A percentile compares a stretch with the other conserved stretches of the same genome.
These are phyloP conservation scores for Cynocephalus volans DNA, from an alignment of 2,113 vertebrate species.

Conservation along the genomic window DNA sequence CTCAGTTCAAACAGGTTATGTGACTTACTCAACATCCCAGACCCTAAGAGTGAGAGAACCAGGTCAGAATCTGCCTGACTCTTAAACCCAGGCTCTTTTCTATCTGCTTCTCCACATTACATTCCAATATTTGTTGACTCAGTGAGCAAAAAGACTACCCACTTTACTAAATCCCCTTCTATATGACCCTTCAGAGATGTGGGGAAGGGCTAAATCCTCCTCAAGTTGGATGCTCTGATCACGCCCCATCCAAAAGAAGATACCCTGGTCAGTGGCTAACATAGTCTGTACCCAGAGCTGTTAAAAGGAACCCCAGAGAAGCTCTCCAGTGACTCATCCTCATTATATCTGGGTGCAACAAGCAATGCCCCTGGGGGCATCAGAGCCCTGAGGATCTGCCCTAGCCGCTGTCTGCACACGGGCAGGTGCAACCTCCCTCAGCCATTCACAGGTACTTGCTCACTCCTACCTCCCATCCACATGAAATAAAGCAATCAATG, in stretches of 20 bases:
- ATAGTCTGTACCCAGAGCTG: neutral
- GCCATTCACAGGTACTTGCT: neutral
- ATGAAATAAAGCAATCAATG: slow-evolving; percentile 41
- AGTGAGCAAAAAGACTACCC: neutral
- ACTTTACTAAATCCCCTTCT: neutral
- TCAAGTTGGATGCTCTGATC: neutral
- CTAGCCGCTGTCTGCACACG: neutral
- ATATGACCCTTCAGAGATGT: neutral
- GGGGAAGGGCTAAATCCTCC: neutral
- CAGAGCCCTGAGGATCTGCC: neutral
- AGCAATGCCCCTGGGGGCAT: neutral
- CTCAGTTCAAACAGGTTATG: neutral
- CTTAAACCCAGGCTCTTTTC: neutral
- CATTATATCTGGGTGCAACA: neutral
- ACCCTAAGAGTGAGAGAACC: neutral
- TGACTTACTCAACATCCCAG: neutral
- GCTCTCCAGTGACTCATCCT: neutral
- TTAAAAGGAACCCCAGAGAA: neutral
- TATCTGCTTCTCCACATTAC: neutral
- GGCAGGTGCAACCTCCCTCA: neutral
- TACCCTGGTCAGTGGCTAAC: neutral
- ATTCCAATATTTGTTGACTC: neutral
- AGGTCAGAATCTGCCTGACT: neutral
- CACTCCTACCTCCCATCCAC: neutral
- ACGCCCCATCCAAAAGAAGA: neutral